Percentiles rank a stretch among this genome's conserved stretches.
phyloP scores from a whole-genome alignment of 2,113 vertebrate species.

The Peromyscus leucopus region DNA sequence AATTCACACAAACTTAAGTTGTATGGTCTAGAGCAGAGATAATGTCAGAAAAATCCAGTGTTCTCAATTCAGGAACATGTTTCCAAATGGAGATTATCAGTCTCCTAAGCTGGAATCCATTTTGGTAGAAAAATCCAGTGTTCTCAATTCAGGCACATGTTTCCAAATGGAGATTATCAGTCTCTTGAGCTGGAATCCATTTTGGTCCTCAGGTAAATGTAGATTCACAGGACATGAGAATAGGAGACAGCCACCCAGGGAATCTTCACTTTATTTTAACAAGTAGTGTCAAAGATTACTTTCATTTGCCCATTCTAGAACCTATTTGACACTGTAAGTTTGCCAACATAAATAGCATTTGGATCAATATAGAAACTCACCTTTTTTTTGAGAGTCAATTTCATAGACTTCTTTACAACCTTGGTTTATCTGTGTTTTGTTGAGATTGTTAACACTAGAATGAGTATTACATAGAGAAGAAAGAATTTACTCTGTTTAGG shows the following conservation, averaged over 20 bases:
- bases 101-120: neutral
- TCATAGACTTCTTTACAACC: neutral
- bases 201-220: neutral
- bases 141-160: neutral
- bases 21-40: neutral
- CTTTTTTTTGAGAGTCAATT: neutral
- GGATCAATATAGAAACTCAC: neutral
- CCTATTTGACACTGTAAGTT: neutral
- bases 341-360: neutral
- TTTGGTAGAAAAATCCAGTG: neutral
- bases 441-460: neutral
- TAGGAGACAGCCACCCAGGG: neutral
- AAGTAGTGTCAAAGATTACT: neutral
- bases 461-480: neutral
- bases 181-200: neutral
- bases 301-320: neutral
- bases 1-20: neutral
- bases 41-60: neutral
- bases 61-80: neutral
- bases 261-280: neutral
- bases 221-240: neutral
- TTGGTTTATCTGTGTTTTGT: neutral
- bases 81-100: neutral
- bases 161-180: neutral
- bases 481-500: neutral